Percentiles rank a stretch among this genome's conserved stretches.
These are phyloP conservation scores for Dromococcyx pavoninus DNA, from an alignment of 2,797 vertebrate genomes.

Conservation along the genomic window DNA sequence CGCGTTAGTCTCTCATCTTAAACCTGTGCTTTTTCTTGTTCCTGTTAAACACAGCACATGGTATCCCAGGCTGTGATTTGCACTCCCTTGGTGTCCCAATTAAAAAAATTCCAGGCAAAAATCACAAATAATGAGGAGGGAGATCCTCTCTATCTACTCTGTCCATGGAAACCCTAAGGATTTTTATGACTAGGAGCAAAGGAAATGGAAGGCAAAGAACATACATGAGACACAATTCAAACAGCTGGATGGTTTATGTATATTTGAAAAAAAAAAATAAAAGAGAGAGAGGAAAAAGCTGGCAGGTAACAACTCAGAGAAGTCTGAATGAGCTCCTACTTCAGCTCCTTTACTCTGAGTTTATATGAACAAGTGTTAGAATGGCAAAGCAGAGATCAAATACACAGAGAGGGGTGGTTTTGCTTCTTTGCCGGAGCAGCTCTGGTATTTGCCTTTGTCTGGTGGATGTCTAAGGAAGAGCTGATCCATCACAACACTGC, in stretches of 20 bases:
- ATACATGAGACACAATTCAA: background rate
- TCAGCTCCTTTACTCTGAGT: background rate
- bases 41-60: background rate
- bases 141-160: background rate
- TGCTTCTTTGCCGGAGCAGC: background rate
- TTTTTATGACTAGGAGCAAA: background rate
- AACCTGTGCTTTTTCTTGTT: background rate
- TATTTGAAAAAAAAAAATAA: background rate
- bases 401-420: background rate
- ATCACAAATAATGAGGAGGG: background rate
- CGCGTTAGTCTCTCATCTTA: background rate
- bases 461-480: background rate
- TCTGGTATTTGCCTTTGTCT: background rate
- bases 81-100: background rate
- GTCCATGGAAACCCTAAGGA: background rate
- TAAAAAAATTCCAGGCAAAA: background rate
- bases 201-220: conserved; percentile 20
- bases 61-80: background rate
- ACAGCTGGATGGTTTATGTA: background rate
- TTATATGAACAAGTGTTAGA: background rate
- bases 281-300: background rate
- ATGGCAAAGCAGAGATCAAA: background rate
- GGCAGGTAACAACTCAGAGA: background rate
- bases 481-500: background rate
- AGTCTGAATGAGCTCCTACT: background rate